phyloP scores from a whole-genome alignment of 2,888 invertebrate species.

The Andrena bicolor region DNA sequence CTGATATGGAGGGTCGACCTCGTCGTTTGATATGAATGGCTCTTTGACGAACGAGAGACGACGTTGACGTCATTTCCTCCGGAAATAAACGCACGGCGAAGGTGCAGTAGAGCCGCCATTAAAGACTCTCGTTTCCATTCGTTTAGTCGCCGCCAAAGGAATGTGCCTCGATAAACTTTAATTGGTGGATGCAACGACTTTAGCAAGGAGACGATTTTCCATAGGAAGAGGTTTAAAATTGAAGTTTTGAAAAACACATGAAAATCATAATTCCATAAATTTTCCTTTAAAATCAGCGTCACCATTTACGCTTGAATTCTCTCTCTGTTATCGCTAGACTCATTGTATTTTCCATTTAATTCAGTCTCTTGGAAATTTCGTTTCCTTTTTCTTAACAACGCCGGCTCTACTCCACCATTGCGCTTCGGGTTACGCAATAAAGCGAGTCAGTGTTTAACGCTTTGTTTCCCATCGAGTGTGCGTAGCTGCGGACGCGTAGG shows the following conservation, averaged over 20 bases:
- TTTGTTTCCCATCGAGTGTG: neutral
- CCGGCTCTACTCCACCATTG: no score
- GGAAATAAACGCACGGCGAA: constrained; percentile 14
- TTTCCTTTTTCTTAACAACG: neutral
- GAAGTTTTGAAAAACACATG: neutral
- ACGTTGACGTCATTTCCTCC: constrained; percentile 5
- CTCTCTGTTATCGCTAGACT: neutral
- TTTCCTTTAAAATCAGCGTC: no score
- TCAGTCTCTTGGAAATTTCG: neutral
- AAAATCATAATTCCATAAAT: neutral
- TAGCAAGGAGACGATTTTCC: constrained; percentile 19
- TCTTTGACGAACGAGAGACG: constrained; percentile 1
- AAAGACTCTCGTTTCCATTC: constrained; percentile 5
- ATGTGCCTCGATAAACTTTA: neutral
- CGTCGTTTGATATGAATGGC: constrained; percentile 44
- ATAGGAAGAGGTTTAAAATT: neutral
- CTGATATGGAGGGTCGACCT: constrained; percentile 41
- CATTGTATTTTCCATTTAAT: no score
- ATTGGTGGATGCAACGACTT: neutral
- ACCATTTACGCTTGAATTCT: neutral
- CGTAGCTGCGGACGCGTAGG: neutral
- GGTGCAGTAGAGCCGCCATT: neutral
- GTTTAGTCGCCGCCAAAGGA: neutral
- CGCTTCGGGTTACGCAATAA: no score
- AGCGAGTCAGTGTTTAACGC: no score